phyloP scores from a whole-genome alignment of 2,113 vertebrate species.

The Pandion haliaetus region DNA sequence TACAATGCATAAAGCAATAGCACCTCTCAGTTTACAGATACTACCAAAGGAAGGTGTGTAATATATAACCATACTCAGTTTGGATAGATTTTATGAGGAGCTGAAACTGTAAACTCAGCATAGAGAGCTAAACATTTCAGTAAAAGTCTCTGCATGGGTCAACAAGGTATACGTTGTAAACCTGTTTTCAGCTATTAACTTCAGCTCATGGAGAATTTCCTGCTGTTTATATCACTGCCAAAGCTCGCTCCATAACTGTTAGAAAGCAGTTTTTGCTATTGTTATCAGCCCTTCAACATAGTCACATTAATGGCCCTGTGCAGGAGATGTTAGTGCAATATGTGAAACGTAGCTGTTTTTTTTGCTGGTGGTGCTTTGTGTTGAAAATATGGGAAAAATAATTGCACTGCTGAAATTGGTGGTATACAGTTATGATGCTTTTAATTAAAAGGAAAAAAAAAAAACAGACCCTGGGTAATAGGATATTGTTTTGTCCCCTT shows the following conservation, averaged over 20 bases:
- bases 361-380: neutral
- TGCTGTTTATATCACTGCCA: neutral
- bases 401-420: neutral
- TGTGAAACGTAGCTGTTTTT: neutral
- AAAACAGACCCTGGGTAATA: neutral
- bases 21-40: neutral
- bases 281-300: neutral
- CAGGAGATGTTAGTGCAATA: neutral
- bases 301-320: neutral
- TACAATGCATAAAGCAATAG: neutral
- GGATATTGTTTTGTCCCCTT: neutral
- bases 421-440: neutral
- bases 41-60: neutral
- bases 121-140: neutral
- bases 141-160: neutral
- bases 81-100: neutral
- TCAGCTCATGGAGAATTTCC: neutral
- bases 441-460: neutral
- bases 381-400: neutral
- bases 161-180: neutral
- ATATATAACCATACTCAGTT: neutral
- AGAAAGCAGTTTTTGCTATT: neutral
- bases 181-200: neutral
- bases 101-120: neutral
- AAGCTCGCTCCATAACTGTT: neutral